These are phyloP conservation scores for Sebastes fasciatus DNA, from an alignment of 2,113 vertebrate species.

Conservation along the genomic window DNA sequence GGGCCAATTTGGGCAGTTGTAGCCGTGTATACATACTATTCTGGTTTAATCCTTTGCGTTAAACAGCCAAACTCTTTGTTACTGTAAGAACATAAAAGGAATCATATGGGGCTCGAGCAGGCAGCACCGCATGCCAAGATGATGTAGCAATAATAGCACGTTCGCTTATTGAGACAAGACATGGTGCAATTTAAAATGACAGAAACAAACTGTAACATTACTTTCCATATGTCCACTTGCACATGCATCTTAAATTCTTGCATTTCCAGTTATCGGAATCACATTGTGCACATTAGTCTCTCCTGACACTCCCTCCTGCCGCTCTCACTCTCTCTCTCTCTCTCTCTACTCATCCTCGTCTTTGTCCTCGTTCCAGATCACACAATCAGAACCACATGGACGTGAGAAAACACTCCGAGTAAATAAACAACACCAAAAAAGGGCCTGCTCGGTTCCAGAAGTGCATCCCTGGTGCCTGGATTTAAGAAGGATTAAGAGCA, in stretches of 20 bases:
- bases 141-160: constrained; percentile 30
- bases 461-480: constrained; percentile 17
- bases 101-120: constrained; percentile 42
- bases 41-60: constrained; percentile 32
- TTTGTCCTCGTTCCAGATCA: constrained; percentile 64
- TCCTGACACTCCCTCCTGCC: constrained; percentile 23
- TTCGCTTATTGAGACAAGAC: constrained; percentile 31
- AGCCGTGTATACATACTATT: constrained; percentile 48
- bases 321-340: not conserved
- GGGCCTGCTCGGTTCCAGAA: constrained; percentile 29
- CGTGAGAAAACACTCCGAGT: constrained; percentile 57
- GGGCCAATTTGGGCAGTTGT: constrained; percentile 50
- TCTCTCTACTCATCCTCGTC: constrained; percentile 43
- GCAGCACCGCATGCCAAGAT: not conserved
- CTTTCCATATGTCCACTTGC: constrained; percentile 21
- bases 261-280: constrained; percentile 40
- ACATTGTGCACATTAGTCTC: constrained; percentile 30
- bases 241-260: constrained; percentile 29
- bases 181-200: constrained; percentile 30
- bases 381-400: constrained; percentile 77
- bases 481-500: constrained; percentile 44
- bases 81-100: constrained; percentile 35
- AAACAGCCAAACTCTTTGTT: constrained; percentile 47
- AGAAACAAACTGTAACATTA: constrained; percentile 24
- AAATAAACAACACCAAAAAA: constrained; percentile 67